Evolutionary conservation across 2,113 vertebrate species (phyloP).

Genomic region (Thinocorus orbignyianus): DNA sequence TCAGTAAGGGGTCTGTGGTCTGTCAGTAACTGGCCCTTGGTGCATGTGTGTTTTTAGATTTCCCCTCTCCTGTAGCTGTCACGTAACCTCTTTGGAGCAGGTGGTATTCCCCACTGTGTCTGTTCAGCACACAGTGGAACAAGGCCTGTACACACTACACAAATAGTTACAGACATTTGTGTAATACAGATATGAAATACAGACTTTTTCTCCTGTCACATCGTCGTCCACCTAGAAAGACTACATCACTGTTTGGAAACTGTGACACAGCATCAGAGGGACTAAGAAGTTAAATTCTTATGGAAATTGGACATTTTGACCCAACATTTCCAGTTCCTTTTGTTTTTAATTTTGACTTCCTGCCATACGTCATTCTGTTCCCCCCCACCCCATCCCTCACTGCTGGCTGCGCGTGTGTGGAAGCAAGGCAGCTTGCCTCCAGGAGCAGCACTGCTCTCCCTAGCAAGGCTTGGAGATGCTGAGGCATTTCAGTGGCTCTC

Average conservation of each 20-base stretch:
- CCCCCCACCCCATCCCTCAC: neutral
- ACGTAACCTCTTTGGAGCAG: neutral
- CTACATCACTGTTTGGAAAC: neutral
- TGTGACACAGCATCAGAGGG: neutral
- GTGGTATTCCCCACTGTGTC: neutral
- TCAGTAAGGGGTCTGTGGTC: neutral
- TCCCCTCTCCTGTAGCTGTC: neutral
- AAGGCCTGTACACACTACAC: neutral
- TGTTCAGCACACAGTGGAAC: neutral
- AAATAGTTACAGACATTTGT: neutral
- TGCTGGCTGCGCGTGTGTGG: neutral
- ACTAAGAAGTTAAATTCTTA: neutral
- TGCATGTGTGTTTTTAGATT: neutral
- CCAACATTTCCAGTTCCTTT: neutral
- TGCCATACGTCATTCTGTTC: neutral
- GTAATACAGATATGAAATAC: too few relatives aligned
- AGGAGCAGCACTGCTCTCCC: neutral
- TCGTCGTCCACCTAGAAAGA: neutral
- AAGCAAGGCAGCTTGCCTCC: neutral
- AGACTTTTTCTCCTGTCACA: neutral
- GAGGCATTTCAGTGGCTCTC: neutral
- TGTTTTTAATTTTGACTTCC: conserved; percentile 23
- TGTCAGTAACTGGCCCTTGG: neutral
- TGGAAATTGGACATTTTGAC: neutral
- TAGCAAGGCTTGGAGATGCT: neutral